phyloP scores from a whole-genome alignment of 2,113 vertebrate species.

The Petrocephalus microphthalmus region DNA sequence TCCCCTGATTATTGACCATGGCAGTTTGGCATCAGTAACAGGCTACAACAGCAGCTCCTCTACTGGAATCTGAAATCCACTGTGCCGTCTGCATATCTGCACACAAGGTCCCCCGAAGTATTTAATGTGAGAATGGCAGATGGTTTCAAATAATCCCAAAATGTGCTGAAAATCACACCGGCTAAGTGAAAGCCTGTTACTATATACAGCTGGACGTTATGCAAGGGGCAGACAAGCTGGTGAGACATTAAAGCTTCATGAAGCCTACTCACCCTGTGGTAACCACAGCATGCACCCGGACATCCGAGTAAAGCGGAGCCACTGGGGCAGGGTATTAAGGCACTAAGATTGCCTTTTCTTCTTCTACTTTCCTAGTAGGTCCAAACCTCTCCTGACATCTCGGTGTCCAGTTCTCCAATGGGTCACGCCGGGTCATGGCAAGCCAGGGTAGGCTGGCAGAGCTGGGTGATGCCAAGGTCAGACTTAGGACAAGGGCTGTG shows the following conservation, averaged over 20 bases:
- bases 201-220: background rate
- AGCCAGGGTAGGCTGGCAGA: background rate
- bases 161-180: background rate
- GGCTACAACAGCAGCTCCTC: background rate
- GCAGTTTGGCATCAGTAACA: background rate
- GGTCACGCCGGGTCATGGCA: background rate
- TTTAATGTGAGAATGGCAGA: background rate
- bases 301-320: constrained; percentile 37
- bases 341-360: constrained; percentile 26
- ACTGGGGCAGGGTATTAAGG: constrained; percentile 27
- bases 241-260: constrained; percentile 39
- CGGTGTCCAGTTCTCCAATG: constrained; percentile 24
- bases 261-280: constrained; percentile 23
- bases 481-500: background rate
- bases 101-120: background rate
- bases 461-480: background rate
- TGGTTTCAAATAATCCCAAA: background rate
- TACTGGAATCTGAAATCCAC: background rate
- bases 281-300: constrained; percentile 31
- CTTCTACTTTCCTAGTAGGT: constrained; percentile 38
- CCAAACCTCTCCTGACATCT: constrained; percentile 24
- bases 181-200: background rate
- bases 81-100: background rate
- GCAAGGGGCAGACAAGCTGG: constrained; percentile 32
- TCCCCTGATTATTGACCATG: background rate